Base-by-base conservation (phyloP, 1,140 invertebrate species). In the Psilanteris sp. region DNA sequence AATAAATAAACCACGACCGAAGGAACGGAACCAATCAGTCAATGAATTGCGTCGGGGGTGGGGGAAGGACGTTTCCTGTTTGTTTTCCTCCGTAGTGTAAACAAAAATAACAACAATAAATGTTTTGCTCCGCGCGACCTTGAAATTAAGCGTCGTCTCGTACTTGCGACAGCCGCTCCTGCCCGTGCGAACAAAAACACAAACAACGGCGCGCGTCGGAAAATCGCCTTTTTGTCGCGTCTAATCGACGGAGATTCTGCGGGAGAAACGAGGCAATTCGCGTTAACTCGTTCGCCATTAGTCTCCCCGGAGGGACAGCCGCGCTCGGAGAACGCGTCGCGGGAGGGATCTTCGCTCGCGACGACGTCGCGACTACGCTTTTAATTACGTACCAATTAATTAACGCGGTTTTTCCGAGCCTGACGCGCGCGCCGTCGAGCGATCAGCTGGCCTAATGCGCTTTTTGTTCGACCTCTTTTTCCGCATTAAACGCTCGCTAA, bases 341-440 rank as follows among this genome's bases (percentile, higher is more conserved):
- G 26, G 57, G 26, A 64, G 32, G 67, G 57, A 72, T 57, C 57
- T 62, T 59, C 34, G 14, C 20, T 37, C 36, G 18, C 44, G 39
- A 57, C 70, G 46, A 46, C 59, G 48, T 54, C 78, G 76, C 41
- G 66, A 78, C 68, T 57, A 27, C 52, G 71, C 36, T 83, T 85
- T 85, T 85, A 85, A 85, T 85, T 83, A 83, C 79, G 54, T 74
- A 79, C 77, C 83, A 85, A 85, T 85, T 85, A 83, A 83, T 85
- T 85, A 83, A 79, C 81, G 77, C 52, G 43, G 43, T 46, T 62
- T 72, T 64, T 52, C 27, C 26, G 37, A 43, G 18, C 27, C 8
- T 10, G 26, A n/a, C 31, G 36, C 27, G 26, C 13, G 36, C 57
- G 48, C 68, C 52, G 64, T 67, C 66, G 80, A 79, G 80, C 77